phyloP scores from a whole-genome alignment of 2,113 vertebrate species.

The Fulica atra region DNA sequence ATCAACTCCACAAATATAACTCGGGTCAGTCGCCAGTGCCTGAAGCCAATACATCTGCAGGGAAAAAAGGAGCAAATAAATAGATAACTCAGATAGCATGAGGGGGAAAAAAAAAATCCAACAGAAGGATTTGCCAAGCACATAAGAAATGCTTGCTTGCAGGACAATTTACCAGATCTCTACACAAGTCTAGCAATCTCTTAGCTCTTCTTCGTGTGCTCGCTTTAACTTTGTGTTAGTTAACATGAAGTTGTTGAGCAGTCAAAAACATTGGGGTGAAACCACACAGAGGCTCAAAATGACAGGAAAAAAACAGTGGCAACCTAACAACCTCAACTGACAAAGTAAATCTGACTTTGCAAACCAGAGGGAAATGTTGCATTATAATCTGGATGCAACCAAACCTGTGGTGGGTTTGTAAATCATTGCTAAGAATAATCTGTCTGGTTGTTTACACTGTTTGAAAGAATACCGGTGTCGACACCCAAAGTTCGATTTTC shows the following conservation, averaged over 20 bases:
- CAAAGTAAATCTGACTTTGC: neutral
- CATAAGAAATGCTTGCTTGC: neutral
- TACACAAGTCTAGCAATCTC: neutral
- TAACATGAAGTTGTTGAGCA: neutral
- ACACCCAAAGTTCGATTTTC: slow-evolving; percentile 22
- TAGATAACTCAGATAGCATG: neutral
- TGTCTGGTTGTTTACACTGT: slow-evolving; percentile 37
- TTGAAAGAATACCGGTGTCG: slow-evolving; percentile 4
- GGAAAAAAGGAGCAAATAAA: neutral
- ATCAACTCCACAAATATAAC: slow-evolving; percentile 39
- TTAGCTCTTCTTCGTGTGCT: neutral
- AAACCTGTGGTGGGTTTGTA: slow-evolving; percentile 23
- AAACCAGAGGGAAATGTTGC: neutral
- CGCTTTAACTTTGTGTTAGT: neutral
- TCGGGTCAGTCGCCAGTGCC: slow-evolving; percentile 4
- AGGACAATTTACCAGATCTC: neutral
- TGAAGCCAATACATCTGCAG: slow-evolving; percentile 28
- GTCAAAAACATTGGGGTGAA: neutral
- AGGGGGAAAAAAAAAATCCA: neutral
- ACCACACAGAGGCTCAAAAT: neutral
- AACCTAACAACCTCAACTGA: neutral
- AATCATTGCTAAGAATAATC: slow-evolving; percentile 53
- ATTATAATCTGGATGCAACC: slow-evolving; percentile 21
- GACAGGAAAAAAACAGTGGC: neutral
- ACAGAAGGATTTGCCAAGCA: neutral